phyloP scores from a whole-genome alignment of 2,888 invertebrate genomes.

The Eilema caniola region DNA sequence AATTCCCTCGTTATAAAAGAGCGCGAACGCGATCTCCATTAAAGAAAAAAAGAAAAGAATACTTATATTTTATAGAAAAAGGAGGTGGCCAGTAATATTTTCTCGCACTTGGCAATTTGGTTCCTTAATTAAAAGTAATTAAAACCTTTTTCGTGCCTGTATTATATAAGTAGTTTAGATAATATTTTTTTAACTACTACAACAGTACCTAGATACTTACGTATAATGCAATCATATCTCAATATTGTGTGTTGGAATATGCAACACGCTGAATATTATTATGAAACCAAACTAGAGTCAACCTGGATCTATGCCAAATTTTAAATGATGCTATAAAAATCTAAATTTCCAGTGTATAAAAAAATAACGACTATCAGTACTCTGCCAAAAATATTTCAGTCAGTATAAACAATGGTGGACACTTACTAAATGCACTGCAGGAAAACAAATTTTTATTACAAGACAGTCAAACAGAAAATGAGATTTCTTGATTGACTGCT shows the following conservation, averaged over 20 bases:
- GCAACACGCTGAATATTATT: slow-evolving; percentile 71
- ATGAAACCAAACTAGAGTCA: slow-evolving; percentile 66
- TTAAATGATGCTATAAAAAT: slow-evolving; percentile 80
- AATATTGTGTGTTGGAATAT: slow-evolving; percentile 39
- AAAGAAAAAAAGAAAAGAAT: too few species aligned
- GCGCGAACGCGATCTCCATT: too few species aligned
- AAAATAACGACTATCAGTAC: slow-evolving; percentile 63
- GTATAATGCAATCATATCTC: neutral
- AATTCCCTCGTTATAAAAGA: neutral
- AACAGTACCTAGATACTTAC: neutral
- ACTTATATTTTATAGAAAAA: neutral
- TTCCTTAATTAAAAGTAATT: too few species aligned
- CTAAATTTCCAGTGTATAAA: slow-evolving; percentile 75
- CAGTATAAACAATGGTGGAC: slow-evolving; percentile 67
- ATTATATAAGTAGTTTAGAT: too few species aligned
- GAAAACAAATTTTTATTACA: slow-evolving; percentile 37
- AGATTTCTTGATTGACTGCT: slow-evolving; percentile 45
- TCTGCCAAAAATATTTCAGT: slow-evolving; percentile 73
- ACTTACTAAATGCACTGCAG: slow-evolving; percentile 49
- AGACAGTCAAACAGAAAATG: slow-evolving; percentile 34
- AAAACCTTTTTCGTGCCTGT: too few species aligned
- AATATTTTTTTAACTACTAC: neutral
- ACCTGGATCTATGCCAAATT: slow-evolving; percentile 76
- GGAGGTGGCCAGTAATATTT: neutral
- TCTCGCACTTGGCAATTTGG: neutral